Conservation (phyloP, 2,797 vertebrate species). For the Triplophysa bombifrons region DNA sequence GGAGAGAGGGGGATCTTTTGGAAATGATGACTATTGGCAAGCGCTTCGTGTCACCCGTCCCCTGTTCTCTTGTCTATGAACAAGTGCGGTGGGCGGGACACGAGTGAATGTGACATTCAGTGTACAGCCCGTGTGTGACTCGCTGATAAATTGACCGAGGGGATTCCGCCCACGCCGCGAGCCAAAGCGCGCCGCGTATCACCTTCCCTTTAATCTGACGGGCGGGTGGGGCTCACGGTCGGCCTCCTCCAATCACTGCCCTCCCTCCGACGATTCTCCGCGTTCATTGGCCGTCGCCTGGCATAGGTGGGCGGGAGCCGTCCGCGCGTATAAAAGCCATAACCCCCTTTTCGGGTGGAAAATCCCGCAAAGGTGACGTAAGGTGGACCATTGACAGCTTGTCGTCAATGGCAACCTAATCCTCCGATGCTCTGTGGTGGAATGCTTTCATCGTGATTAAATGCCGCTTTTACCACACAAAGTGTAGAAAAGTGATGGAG, state of each 20-base stretch:
- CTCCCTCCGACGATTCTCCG: neutral
- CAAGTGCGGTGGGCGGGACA: constrained; percentile 35
- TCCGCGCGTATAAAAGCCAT: constrained; percentile 48
- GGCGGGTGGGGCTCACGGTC: constrained; percentile 19
- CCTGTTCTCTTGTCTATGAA: constrained; percentile 37
- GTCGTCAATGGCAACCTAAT: constrained; percentile 85
- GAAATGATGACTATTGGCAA: constrained; percentile 37
- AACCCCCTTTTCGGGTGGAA: constrained; percentile 57
- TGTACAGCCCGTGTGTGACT: constrained; percentile 46
- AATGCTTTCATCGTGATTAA: constrained; percentile 59
- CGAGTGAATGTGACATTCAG: constrained; percentile 55
- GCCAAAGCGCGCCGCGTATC: constrained; percentile 31
- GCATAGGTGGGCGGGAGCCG: constrained; percentile 30
- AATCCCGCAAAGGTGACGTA: constrained; percentile 75
- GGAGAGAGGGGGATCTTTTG: constrained; percentile 11
- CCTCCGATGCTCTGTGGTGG: constrained; percentile 74
- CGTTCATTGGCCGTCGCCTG: constrained; percentile 38
- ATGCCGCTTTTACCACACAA: constrained; percentile 63
- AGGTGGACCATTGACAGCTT: constrained; percentile 78
- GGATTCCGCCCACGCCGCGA: constrained; percentile 55
- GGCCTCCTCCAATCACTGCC: constrained; percentile 15
- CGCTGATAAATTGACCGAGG: constrained; percentile 51
- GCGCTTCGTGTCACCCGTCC: constrained; percentile 32
- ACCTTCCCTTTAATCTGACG: constrained; percentile 48
- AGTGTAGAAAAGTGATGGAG: constrained; percentile 39